Conservation (phyloP, 2,797 vertebrate species). For the Ctenopoma kingsleyae region DNA sequence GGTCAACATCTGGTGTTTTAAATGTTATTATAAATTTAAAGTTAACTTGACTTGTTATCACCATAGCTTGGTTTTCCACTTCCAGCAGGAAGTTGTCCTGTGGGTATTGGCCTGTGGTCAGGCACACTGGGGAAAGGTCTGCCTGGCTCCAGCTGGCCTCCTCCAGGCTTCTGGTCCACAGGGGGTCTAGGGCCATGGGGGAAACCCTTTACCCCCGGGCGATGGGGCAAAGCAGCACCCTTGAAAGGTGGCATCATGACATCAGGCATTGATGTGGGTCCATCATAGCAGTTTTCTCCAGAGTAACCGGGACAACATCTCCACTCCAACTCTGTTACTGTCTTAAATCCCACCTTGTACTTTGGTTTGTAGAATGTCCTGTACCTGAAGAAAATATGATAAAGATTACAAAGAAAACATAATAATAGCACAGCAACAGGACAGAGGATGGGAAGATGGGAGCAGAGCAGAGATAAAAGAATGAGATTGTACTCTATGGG, state of each 20-base stretch:
- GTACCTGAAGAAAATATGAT: slow-evolving; percentile 87
- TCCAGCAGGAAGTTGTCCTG: slow-evolving; percentile 77
- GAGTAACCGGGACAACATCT: slow-evolving; percentile 93
- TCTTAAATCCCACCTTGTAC: slow-evolving; percentile 95
- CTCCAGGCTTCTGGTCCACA: slow-evolving; percentile 79
- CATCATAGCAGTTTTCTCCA: slow-evolving; percentile 91
- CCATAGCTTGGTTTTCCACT: slow-evolving; percentile 84
- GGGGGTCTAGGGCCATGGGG: slow-evolving; percentile 83
- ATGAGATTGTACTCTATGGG: slow-evolving; percentile 57
- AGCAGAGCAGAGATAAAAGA: slow-evolving; percentile 49
- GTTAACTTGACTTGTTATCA: slow-evolving; percentile 62
- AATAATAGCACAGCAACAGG: slow-evolving; percentile 1
- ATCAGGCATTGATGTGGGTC: slow-evolving; percentile 84
- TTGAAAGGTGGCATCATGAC: slow-evolving; percentile 84
- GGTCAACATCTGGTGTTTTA: background rate
- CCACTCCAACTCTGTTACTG: slow-evolving; percentile 95
- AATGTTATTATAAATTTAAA: background rate
- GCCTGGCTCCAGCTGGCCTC: slow-evolving; percentile 82
- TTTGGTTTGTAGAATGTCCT: slow-evolving; percentile 93
- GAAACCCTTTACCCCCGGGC: slow-evolving; percentile 86
- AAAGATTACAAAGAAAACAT: background rate
- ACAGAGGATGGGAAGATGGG: slow-evolving; percentile 10
- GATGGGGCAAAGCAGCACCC: slow-evolving; percentile 81
- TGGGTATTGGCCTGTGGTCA: slow-evolving; percentile 79
- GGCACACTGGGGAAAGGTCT: slow-evolving; percentile 77